Percentiles rank a stretch among this genome's conserved stretches.
Evolutionary conservation across 2,797 vertebrate genomes (phyloP).

Genomic region (Nyctibius grandis): DNA sequence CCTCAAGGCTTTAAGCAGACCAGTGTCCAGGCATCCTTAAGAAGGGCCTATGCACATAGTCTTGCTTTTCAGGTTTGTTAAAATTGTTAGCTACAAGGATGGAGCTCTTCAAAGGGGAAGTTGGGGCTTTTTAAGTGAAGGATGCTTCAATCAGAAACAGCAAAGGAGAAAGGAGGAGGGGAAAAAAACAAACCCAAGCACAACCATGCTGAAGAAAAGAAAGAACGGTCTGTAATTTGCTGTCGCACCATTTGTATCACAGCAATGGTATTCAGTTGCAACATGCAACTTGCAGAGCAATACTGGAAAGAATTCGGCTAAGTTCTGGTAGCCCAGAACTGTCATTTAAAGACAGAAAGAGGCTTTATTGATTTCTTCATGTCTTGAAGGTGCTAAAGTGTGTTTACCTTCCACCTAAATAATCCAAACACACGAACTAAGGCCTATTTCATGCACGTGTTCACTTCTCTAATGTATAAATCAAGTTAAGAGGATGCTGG

Average conservation of each 20-base stretch:
- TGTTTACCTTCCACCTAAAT: background rate
- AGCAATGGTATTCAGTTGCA: background rate
- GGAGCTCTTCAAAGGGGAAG: background rate
- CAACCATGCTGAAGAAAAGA: background rate
- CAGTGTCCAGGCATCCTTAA: background rate
- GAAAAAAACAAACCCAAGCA: background rate
- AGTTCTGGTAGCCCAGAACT: background rate
- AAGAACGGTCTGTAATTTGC: background rate
- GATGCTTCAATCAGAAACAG: background rate
- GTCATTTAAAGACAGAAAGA: background rate
- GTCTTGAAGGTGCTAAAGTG: background rate
- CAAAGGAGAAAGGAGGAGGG: background rate
- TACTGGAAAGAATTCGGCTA: background rate
- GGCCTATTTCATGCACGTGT: rapidly evolving
- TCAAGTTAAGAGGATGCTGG: background rate
- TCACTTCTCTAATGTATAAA: rapidly evolving
- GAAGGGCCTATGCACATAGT: background rate
- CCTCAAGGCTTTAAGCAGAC: background rate
- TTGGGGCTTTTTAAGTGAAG: background rate
- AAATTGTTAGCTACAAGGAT: background rate
- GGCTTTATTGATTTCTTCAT: background rate
- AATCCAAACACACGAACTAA: background rate
- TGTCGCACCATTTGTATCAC: background rate
- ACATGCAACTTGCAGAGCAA: background rate
- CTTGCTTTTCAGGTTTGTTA: background rate